Evolutionary conservation across 2,888 invertebrate genomes (phyloP), one percentile per base, ranked within the genome.

Genomic region (Plusia festucae): DNA sequence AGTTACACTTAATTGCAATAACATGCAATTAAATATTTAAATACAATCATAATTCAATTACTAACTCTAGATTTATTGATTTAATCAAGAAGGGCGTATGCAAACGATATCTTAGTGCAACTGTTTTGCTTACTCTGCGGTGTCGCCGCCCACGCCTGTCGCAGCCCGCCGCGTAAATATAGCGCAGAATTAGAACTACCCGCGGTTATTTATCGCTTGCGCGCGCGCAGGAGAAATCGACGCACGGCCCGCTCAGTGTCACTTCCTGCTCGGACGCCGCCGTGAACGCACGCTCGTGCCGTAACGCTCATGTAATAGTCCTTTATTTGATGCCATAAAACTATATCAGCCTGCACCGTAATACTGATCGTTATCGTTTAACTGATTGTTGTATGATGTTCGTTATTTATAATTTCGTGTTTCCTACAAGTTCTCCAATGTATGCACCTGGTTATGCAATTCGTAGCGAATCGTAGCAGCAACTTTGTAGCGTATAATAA

Each of bases 121-220:
- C 86, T 86, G 86, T 85, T 85, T 85, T 83, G 85, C 85, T 88
- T 86, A 87, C 88, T 88, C 82, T 81, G 82, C 83, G 69, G 74
- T 86, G 88, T 89, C 85, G 83, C 82, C 85, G 83, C 90, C 90
- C 85, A 90, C 90, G 88, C 88, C 67, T 77, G 83, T 85, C 84
- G 83, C 86, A 79, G 85, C 82, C 54, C 79, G 82, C 75, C 84
- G 88, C 91, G 91, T 93, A 93, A 92, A 92, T 93, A 92, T 91
- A 89, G 87, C 87, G 83, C 84, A 88, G 93, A 91, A 93, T 93
- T 92, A 91, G 92, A 93, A 88, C 93, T 93, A 91, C 91, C 91
- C 90, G 90, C 88, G 80, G 86, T 91, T 91, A 93, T 94, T 93
- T 94, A 92, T 93, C 85, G 82, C 80, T 68, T 69, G 76, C 79